phyloP scores from a whole-genome alignment of 2,888 invertebrate species.

The Tanytarsus gracilentus region DNA sequence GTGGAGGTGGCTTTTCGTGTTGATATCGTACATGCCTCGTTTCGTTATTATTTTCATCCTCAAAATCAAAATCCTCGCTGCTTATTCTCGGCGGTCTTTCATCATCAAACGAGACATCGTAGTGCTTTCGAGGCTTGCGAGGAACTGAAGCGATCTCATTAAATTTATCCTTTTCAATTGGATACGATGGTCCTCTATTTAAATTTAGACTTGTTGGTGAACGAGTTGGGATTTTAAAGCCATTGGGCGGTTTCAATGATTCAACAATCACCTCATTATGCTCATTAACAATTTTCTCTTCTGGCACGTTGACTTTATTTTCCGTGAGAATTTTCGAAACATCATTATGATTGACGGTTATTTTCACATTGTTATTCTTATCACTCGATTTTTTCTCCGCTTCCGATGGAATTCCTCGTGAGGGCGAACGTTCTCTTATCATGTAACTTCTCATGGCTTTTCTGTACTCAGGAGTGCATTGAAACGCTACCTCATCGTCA shows the following conservation, averaged over 20 bases:
- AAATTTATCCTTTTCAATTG: constrained; percentile 15
- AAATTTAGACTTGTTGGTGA: constrained; percentile 1
- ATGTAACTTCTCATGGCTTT: constrained; percentile 33
- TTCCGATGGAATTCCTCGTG: constrained; percentile 6
- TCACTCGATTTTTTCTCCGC: not conserved
- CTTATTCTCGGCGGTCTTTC: not conserved
- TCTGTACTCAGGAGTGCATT: constrained; percentile 41
- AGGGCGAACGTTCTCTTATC: constrained; percentile 26
- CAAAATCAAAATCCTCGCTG: not conserved
- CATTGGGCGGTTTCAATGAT: constrained; percentile 1
- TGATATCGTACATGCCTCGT: not conserved
- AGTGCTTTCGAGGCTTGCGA: not conserved
- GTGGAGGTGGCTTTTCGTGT: not conserved
- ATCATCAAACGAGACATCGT: not conserved
- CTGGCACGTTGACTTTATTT: constrained; percentile 23
- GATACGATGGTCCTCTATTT: constrained; percentile 14
- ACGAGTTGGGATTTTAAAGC: constrained; percentile 25
- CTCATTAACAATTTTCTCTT: constrained; percentile 15
- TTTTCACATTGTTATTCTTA: not conserved
- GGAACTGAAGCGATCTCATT: not conserved
- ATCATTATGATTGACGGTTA: constrained; percentile 9
- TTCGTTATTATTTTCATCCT: not conserved
- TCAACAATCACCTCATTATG: constrained; percentile 24
- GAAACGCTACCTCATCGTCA: constrained; percentile 33
- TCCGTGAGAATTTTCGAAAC: constrained; percentile 15